Percentiles rank a stretch among this genome's conserved stretches.
phyloP scores from a whole-genome alignment of 1,140 invertebrate genomes.

The Anoplophora glabripennis region DNA sequence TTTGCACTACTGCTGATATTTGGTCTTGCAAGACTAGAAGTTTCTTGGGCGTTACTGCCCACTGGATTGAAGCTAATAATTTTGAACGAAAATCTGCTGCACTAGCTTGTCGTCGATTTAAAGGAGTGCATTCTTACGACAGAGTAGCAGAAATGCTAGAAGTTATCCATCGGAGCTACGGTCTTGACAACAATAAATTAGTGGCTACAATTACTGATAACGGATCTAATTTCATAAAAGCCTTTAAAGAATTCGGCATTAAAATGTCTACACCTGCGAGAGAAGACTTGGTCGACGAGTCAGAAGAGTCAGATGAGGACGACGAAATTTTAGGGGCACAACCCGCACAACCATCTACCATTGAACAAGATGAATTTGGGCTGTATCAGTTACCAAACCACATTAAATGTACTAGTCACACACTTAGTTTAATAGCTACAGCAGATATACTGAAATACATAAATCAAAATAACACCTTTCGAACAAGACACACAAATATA shows the following conservation, averaged over 20 bases:
- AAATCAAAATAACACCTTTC: neutral
- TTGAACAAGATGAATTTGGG: no score
- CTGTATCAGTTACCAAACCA: slow-evolving; percentile 10
- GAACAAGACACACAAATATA: slow-evolving; percentile 1
- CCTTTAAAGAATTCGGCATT: slow-evolving; percentile 26
- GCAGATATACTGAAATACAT: slow-evolving; percentile 1
- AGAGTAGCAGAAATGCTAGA: slow-evolving; percentile 8
- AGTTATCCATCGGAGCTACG: slow-evolving; percentile 21
- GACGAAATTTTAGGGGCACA: no score
- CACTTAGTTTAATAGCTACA: slow-evolving; percentile 8
- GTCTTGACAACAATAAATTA: slow-evolving; percentile 21
- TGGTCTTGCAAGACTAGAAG: no score
- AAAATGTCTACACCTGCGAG: neutral
- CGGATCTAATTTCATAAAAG: slow-evolving; percentile 29
- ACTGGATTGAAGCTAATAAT: no score
- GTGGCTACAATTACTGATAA: slow-evolving; percentile 28
- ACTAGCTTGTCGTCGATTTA: slow-evolving; percentile 25
- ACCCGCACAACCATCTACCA: no score
- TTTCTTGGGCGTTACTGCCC: no score
- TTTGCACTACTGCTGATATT: no score
- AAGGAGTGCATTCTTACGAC: slow-evolving; percentile 26
- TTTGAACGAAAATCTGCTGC: slow-evolving; percentile 20
- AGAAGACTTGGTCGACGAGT: neutral
- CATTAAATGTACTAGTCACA: slow-evolving; percentile 13
- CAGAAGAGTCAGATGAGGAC: neutral